Base-by-base conservation (phyloP, 2,888 invertebrate species). In the Neoitamus cyanurus region DNA sequence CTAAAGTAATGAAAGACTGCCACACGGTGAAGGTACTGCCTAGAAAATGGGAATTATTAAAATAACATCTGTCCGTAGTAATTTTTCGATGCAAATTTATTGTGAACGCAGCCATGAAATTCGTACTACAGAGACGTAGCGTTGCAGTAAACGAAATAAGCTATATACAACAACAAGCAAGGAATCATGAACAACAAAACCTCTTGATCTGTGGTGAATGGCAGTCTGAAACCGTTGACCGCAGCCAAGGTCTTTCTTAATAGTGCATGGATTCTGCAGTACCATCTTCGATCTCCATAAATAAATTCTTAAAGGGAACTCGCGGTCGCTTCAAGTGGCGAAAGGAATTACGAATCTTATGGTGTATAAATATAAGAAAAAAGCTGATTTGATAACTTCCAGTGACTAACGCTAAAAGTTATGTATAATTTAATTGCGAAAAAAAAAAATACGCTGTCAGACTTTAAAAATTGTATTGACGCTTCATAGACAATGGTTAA, bases 161-260 rank as follows among this genome's bases (percentile, higher is more conserved):
- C 34, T 30, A 36, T 11, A 73, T 37, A 7, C 25, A 42, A 36
- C 42, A n/a, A 15, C 46, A 46, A 9, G 34, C 34, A 73, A 58
- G 77, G 46, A 42, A 20, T 77, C 30, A 15, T 34, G 68, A 80
- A 80, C 58, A 80, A 80, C 80, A 68, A 80, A 68, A 80, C 78
- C 31, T 58, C 80, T 58, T 80, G 80, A 58, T 80, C 80, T 58
- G 58, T 68, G 68, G 80, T 80, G 80, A 80, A 80, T 80, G 80
- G 80, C 80, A 80, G 80, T 34, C 80, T 58, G 80, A 68, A 80
- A 58, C 58, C 80, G 80, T 80, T 80, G 80, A 80, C 80, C 80
- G 80, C 58, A 30, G 34, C 80, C 80, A 80, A 80, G 80, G 80
- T 80, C 68, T 80, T 80, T 58, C 77, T 77, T 77, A 37, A 77